Base-by-base conservation (phyloP, 2,113 vertebrate genomes). In the Sebastes schlegelii region DNA sequence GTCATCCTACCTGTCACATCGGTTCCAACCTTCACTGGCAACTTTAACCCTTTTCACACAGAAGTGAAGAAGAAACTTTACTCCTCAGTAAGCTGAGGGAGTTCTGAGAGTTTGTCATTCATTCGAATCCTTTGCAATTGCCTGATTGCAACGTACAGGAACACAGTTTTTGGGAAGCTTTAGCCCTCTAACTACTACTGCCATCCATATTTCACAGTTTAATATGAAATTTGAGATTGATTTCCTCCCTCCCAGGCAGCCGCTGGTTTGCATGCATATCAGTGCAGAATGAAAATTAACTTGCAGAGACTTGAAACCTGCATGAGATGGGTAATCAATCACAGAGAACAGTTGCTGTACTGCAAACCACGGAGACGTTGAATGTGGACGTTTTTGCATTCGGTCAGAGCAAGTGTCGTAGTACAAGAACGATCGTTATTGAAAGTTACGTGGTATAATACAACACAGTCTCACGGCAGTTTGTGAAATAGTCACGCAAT, bases 1-100 rank as follows among this genome's bases (percentile, higher is more conserved):
- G 74, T 82, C 84, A 82, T 0, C 40, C 26, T 42, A 23, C 40
- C 73, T 68, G 74, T 75, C 76, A 57, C 16, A 26, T 26, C 26
- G 26, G 26, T 26, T 26, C 26, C 26, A 26, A 26, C 26, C 26
- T 26, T 26, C 26, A 26, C 26, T 26, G 26, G 26, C 26, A 26
- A 26, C 42, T 65, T 65, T n/a, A 60, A 67, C 70, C 34, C 60
- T 48, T 55, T 34, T 46, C 72, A n/a, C 52, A 13, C 16, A 42
- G 17, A 65, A 16, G 21, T 55, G 40, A 55, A 23, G 0, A 62
- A n/a, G 2, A 13, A 70, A 45, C 48, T 42, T 21, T 6, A 49
- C 48, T 54, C 21, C 8, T 19, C 75, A 42, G 45, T 45, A 45
- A 21, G 8, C n/a, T 8, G 4, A 0, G 19, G 40, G 4, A 45